These are phyloP conservation scores for Porites evermanni DNA, from an alignment of 92 coral and sea anemone species.

Conservation along the genomic window DNA sequence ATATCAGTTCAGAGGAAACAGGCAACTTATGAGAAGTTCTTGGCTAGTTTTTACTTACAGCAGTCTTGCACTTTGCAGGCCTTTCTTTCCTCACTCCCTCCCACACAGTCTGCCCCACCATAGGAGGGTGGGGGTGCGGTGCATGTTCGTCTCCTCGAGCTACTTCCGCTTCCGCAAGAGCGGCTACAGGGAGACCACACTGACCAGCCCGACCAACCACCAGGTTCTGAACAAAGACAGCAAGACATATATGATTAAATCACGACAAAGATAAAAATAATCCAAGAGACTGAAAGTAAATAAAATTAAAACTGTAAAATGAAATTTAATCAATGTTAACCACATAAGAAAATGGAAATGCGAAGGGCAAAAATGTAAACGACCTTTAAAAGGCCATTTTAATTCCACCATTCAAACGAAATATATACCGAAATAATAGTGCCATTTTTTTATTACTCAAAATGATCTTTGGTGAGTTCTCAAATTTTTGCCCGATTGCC, in stretches of 20 bases:
- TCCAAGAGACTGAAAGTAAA: background rate
- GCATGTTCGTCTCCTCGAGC: constrained; percentile 88
- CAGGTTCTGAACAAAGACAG: constrained; percentile 48
- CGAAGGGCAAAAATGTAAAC: too few species aligned
- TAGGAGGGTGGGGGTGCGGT: constrained; percentile 92
- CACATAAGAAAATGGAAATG: too few species aligned
- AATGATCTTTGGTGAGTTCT: too few species aligned
- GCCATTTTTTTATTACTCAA: too few species aligned
- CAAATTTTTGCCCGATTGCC: too few species aligned
- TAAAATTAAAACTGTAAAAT: background rate
- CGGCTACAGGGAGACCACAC: constrained; percentile 95
- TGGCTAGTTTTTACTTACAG: constrained; percentile 68
- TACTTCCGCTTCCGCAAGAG: constrained; percentile 92
- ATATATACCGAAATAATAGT: too few species aligned
- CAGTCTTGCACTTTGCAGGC: constrained; percentile 97
- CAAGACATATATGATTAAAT: too few species aligned
- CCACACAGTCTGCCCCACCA: constrained; percentile 88
- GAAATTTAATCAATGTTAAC: too few species aligned
- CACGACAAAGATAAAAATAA: too few species aligned
- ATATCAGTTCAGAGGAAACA: background rate
- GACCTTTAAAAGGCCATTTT: too few species aligned
- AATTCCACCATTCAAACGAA: too few species aligned
- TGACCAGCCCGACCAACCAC: constrained; percentile 99
- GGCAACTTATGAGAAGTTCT: background rate
- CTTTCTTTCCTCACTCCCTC: constrained; percentile 84